Base-by-base conservation (phyloP, 2,888 invertebrate species). In the Drosophila fulvimacula region DNA sequence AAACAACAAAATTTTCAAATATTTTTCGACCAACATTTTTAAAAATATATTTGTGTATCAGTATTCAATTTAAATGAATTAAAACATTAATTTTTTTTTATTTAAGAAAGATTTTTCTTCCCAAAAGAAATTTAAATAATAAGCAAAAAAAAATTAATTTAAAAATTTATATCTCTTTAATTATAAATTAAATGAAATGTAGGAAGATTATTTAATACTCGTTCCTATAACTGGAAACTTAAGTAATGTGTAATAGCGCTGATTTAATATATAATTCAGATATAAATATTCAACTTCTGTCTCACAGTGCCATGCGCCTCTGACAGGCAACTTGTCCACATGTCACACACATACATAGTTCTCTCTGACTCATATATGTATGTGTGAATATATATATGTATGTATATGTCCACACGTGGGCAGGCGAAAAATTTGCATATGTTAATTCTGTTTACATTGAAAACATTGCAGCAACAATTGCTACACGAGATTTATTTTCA, bases 401-500 rank as follows among this genome's bases (percentile, higher is more conserved):
- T 2, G 11, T 36, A 38, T 38, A 24, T 24, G 38, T 10, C 38
- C 55, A 70, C 62, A 70, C 67, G 64, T 63, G 60, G 75, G 61
- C 61, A 71, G 69, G 67, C 62, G 57, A 70, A 73, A 73, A 76
- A 86, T 87, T 89, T 84, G 75, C 87, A 88, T 84, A 81, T 89
- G 89, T 79, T 87, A 80, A 81, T 86, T 81, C 84, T 87, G 86
- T 86, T 86, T 89, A 89, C 86, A 80, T 87, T 80, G 79, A 71
- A 78, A 88, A 80, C 77, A 82, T 71, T 82, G 88, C 77, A 88
- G 80, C 82, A 88, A 73, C 82, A 88, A 77, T 82, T 88, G 70
- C 68, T 72, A 69, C 57, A 73, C 67, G 75, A 72, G 74, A 66
- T 70, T 65, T 48, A 48, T 48, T 57, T 70, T 42, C 21, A 46